Evolutionary conservation across 2,888 invertebrate species (phyloP).

Genomic region (Acanthosepion esculentum): DNA sequence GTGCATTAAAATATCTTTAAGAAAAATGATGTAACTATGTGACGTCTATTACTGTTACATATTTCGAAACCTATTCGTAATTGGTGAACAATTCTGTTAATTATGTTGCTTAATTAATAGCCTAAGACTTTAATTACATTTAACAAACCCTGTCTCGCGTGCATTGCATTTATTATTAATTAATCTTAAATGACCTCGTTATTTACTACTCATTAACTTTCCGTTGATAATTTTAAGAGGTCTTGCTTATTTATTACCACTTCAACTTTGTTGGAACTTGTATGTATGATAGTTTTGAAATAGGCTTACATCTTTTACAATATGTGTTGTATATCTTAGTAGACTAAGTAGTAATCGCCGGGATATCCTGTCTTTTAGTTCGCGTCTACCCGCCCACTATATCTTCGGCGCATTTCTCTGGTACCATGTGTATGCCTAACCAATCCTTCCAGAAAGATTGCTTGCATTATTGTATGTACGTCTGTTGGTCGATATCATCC

Average conservation of each 20-base stretch:
- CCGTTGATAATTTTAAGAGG: neutral
- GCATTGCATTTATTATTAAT: neutral
- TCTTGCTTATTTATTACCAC: neutral
- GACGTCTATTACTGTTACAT: neutral
- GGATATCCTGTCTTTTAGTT: constrained; percentile 33
- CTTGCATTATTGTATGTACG: neutral
- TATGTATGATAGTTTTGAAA: neutral
- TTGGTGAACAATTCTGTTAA: neutral
- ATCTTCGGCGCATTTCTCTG: neutral
- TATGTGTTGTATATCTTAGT: neutral
- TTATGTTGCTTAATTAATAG: neutral
- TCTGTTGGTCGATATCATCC: neutral
- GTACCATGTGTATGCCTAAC: neutral
- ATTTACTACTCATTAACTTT: neutral
- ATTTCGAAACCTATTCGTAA: neutral
- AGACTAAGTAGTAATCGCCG: neutral
- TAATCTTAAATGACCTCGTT: neutral
- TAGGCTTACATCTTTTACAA: neutral
- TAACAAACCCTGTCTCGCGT: neutral
- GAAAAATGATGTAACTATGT: neutral
- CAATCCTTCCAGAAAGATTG: neutral
- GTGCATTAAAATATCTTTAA: neutral
- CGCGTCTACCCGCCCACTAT: neutral
- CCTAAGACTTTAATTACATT: neutral
- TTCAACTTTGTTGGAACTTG: neutral